Evolutionary conservation across 2,113 vertebrate genomes (phyloP).

Genomic region (Corythornis cristatus): DNA sequence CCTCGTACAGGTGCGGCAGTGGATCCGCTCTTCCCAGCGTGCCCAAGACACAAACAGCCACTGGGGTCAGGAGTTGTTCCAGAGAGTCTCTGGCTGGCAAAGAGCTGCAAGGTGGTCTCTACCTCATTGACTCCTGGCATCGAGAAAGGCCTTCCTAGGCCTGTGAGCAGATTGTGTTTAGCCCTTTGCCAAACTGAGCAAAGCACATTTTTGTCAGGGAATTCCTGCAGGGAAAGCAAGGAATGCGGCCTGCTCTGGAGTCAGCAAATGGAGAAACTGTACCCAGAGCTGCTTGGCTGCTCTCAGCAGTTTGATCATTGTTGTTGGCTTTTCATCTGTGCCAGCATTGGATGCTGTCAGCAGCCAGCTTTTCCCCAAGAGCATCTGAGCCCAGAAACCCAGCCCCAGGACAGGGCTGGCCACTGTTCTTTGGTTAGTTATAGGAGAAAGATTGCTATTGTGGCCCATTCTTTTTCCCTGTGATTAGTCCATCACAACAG

Average conservation of each 20-base stretch:
- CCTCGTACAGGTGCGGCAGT: conserved; percentile 86
- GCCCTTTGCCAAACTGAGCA: not conserved
- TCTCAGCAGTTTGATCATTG: not conserved
- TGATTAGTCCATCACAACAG: not conserved
- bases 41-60: not conserved
- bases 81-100: not conserved
- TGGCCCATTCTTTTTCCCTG: not conserved
- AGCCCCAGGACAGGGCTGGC: not conserved
- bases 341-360: not conserved
- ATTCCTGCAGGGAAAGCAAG: not conserved
- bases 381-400: not conserved
- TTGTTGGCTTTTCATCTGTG: not conserved
- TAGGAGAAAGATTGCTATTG: not conserved
- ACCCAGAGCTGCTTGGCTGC: not conserved
- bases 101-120: not conserved
- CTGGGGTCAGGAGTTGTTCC: not conserved
- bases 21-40: not conserved
- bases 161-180: not conserved
- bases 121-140: not conserved
- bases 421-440: not conserved
- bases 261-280: not conserved
- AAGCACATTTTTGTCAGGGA: not conserved
- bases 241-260: not conserved
- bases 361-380: not conserved
- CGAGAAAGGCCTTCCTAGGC: not conserved